Evolutionary conservation across 2,113 vertebrate species (phyloP), one percentile per base, ranked within the genome.

Genomic region (Rostratula benghalensis): DNA sequence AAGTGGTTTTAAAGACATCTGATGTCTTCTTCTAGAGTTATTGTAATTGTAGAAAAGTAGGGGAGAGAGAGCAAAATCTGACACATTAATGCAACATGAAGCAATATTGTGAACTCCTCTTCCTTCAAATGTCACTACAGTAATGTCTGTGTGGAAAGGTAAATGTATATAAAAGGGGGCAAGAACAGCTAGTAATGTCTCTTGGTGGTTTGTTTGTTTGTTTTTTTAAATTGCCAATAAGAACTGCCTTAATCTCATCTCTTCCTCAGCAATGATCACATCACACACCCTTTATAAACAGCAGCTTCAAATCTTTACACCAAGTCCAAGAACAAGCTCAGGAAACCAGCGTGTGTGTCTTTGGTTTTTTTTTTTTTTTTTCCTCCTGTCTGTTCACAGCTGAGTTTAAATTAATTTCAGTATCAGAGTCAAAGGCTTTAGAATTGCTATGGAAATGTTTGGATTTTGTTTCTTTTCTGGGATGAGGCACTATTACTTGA

Each of bases 391-490:
- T 91, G 31, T 73, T 89, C 75, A 83, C 70, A 87, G 53, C 63
- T 45, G 18, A 75, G 45, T 89, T 93, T 89, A 69, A 90, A 63
- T 67, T 71, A 67, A 81, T 84, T 82, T 90, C 45, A 65, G 11
- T n/a, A 22, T 78, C 87, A 54, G 35, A 84, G 57, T 78, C 13
- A 75, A 92, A 79, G 69, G 33, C 50, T 91, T 86, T 83, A 88
- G 76, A 93, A 94, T 57, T 57, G 23, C 45, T 50, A 1, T 63
- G 67, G 45, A 64, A 76, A 67, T 28, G 33, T 50, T 83, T 91
- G 50, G 35, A 35, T 92, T 90, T 81, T 83, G 27, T 88, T 90
- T 93, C n/a, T 92, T 91, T 86, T 70, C 37, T 89, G 76, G 23
- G 37, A n/a, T 81, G 35, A 83, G 59, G 16, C 13, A 68, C 24